Conservation (phyloP, 1,140 invertebrate species). For the Sinella curviseta region DNA sequence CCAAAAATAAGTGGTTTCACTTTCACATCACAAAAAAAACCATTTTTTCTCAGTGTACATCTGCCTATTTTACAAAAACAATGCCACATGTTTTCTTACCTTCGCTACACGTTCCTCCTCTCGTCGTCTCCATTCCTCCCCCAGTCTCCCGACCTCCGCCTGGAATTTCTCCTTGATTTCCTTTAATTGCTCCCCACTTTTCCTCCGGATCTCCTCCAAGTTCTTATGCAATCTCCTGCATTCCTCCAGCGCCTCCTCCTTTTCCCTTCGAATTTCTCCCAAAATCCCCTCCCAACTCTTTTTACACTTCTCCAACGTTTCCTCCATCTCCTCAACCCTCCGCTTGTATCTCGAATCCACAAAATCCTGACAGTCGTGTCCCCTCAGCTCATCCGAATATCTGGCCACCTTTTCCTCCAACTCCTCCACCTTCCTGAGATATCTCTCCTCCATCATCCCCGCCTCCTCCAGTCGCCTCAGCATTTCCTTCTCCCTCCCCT, state of each 20-base stretch:
- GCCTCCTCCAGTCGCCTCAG: conserved; percentile 23
- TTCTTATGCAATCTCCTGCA: not conserved
- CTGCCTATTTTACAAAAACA: not conserved
- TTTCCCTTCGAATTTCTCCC: conserved; percentile 10
- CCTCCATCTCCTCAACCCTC: conserved; percentile 26
- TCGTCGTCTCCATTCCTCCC: too few species aligned
- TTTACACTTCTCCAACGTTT: not conserved
- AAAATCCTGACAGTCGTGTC: conserved; percentile 41
- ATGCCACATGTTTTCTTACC: too few species aligned
- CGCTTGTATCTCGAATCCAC: conserved; percentile 30
- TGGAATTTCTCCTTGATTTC: not conserved
- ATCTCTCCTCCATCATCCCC: not conserved
- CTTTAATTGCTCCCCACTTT: not conserved
- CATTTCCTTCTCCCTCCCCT: conserved; percentile 26
- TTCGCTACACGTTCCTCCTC: too few species aligned
- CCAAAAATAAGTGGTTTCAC: too few species aligned
- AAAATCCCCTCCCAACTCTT: conserved; percentile 26
- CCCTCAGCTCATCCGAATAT: conserved; percentile 26
- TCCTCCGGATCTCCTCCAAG: not conserved
- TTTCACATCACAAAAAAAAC: too few species aligned
- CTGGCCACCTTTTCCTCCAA: not conserved
- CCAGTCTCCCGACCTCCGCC: not conserved
- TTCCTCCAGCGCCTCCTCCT: conserved; percentile 23
- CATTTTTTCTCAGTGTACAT: too few species aligned
- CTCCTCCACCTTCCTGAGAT: conserved; percentile 14